Evolutionary conservation across 2,888 invertebrate species (phyloP).

Genomic region (Conchocele bisecta): DNA sequence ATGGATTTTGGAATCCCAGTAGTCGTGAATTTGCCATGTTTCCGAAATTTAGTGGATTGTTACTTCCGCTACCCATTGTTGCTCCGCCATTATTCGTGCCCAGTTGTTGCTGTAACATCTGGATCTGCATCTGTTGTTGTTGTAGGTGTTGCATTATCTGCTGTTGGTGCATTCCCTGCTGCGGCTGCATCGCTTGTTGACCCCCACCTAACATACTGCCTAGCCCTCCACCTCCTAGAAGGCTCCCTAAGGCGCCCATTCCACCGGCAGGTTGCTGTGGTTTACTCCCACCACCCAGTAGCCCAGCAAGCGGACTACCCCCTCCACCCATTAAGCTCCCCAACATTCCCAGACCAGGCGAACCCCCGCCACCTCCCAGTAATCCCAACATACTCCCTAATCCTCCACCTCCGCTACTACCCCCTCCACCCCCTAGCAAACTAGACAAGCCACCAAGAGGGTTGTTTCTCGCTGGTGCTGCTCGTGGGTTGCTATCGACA

Average conservation of each 20-base stretch:
- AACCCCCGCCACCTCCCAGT: neutral
- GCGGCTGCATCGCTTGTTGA: neutral
- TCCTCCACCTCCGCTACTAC: slow-evolving; percentile 27
- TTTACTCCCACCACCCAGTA: slow-evolving; percentile 10
- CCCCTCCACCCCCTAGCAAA: slow-evolving; percentile 29
- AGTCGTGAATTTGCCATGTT: slow-evolving; percentile 17
- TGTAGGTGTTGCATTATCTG: slow-evolving; percentile 33
- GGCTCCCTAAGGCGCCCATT: neutral
- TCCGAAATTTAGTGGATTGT: slow-evolving; percentile 20
- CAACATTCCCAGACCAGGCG: neutral
- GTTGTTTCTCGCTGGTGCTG: slow-evolving; percentile 26
- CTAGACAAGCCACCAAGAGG: slow-evolving; percentile 23
- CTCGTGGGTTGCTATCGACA: slow-evolving; percentile 26
- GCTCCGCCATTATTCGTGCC: too few species aligned
- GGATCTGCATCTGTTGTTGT: slow-evolving; percentile 41
- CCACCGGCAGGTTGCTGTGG: neutral
- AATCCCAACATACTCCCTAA: slow-evolving; percentile 1
- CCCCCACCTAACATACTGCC: slow-evolving; percentile 13
- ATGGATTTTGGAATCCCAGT: neutral
- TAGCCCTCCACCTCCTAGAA: neutral
- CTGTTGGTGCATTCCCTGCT: slow-evolving; percentile 2
- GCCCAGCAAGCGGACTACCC: slow-evolving; percentile 1
- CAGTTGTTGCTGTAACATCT: slow-evolving; percentile 31
- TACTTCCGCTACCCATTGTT: slow-evolving; percentile 40
- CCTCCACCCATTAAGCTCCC: neutral